Conservation (phyloP, 2,113 vertebrate genomes). For the Hiodon alosoides region DNA sequence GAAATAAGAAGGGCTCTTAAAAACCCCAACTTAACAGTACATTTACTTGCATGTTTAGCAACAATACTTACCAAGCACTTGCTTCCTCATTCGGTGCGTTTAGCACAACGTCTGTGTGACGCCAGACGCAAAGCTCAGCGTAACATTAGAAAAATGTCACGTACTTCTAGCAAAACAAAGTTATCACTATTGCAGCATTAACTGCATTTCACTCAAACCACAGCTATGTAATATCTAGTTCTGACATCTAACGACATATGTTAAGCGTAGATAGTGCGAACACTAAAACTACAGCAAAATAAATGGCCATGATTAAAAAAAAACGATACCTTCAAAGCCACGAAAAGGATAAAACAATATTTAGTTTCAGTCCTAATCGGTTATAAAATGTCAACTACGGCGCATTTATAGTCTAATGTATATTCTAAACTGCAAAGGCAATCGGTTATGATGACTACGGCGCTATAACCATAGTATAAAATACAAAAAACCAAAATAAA, state of each 20-base stretch:
- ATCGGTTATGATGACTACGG: conserved; percentile 30
- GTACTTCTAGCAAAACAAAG: not conserved
- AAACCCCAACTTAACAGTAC: not conserved
- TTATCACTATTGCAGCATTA: too few relatives aligned
- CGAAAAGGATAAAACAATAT: too few relatives aligned
- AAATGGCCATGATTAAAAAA: too few relatives aligned
- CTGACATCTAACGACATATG: too few relatives aligned
- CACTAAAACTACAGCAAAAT: too few relatives aligned
- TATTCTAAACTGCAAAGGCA: not conserved
- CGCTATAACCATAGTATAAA: conserved; percentile 55
- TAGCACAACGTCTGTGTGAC: conserved; percentile 30
- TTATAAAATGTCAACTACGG: too few relatives aligned
- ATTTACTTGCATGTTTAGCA: conserved; percentile 1
- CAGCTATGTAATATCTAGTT: too few relatives aligned
- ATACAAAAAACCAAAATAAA: conserved; percentile 59
- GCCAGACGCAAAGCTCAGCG: conserved; percentile 20
- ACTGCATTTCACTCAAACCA: too few relatives aligned
- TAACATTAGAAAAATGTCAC: not conserved
- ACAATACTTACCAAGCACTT: conserved; percentile 46
- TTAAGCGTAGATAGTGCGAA: too few relatives aligned
- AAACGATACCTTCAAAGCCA: too few relatives aligned
- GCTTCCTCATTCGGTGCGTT: conserved; percentile 55
- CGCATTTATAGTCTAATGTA: not conserved
- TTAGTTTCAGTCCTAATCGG: too few relatives aligned
- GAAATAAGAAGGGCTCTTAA: not conserved